Percentiles rank a stretch among this genome's conserved stretches.
phyloP scores from a whole-genome alignment of 1,140 invertebrate species.

The Meloidogyne floridensis region DNA sequence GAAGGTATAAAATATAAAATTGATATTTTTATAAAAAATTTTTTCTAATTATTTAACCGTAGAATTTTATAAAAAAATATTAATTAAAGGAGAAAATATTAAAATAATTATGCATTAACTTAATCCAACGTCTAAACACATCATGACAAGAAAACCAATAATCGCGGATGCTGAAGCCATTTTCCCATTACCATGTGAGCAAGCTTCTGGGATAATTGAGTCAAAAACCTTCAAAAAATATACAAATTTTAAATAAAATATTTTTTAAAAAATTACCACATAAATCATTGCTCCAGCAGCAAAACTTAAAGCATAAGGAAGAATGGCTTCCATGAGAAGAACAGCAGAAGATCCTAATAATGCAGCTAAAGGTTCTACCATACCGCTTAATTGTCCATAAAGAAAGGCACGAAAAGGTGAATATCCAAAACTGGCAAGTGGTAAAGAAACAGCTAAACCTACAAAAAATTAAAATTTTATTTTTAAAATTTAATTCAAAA shows the following conservation, averaged over 20 bases:
- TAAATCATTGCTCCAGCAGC: constrained; percentile 95
- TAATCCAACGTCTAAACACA: constrained; percentile 55
- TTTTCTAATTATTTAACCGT: too few species aligned
- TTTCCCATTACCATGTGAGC: constrained; percentile 86
- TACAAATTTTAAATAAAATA: not conserved
- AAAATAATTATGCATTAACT: constrained; percentile 20
- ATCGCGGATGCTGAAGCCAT: constrained; percentile 86
- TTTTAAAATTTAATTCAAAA: not conserved
- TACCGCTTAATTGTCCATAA: constrained; percentile 95
- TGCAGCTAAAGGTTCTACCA: constrained; percentile 96
- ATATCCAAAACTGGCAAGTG: constrained; percentile 89
- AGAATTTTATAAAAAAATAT: not conserved
- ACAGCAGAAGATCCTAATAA: constrained; percentile 86
- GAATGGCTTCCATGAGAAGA: constrained; percentile 77
- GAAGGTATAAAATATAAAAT: not conserved
- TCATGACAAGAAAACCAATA: constrained; percentile 53
- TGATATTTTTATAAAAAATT: too few species aligned
- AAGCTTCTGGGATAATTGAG: constrained; percentile 94
- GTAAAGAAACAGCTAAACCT: constrained; percentile 84
- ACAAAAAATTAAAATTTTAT: not conserved
- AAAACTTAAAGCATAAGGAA: constrained; percentile 92
- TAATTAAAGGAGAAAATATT: too few species aligned
- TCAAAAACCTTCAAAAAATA: constrained; percentile 74
- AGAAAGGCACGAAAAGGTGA: constrained; percentile 86
- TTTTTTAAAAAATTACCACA: constrained; percentile 18